These are phyloP conservation scores for Bambusicola thoracicus DNA, from an alignment of 2,113 vertebrate species.

Conservation along the genomic window DNA sequence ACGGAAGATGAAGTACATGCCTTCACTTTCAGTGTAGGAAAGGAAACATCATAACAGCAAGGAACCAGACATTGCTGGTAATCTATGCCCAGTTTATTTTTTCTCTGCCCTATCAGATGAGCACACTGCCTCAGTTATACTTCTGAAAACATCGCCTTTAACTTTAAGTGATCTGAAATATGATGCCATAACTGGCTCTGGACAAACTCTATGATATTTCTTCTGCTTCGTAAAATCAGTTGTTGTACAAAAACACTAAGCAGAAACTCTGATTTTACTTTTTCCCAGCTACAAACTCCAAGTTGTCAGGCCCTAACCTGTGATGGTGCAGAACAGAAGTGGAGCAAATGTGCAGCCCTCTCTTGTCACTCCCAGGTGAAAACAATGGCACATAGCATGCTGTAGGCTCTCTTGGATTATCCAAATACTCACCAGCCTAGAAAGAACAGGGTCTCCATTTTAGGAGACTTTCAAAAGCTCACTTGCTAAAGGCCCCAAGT, in stretches of 20 bases:
- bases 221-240: background rate
- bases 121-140: background rate
- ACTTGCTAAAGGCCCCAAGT: background rate
- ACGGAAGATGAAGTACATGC: background rate
- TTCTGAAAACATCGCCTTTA: background rate
- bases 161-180: background rate
- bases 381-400: background rate
- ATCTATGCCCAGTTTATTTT: background rate
- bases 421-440: background rate
- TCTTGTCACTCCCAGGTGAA: background rate
- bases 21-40: background rate
- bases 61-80: background rate
- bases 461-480: background rate
- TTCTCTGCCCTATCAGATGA: background rate
- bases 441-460: background rate
- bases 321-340: background rate
- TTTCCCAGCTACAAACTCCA: background rate
- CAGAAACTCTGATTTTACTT: background rate
- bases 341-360: background rate
- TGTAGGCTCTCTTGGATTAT: background rate
- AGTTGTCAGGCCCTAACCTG: background rate
- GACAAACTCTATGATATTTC: background rate
- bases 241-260: background rate
- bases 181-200: background rate
- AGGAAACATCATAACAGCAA: background rate